A percentile compares a stretch with the other conserved stretches of the same genome.
phyloP scores from a whole-genome alignment of 2,113 vertebrate species.

The Ctenomys sociabilis region DNA sequence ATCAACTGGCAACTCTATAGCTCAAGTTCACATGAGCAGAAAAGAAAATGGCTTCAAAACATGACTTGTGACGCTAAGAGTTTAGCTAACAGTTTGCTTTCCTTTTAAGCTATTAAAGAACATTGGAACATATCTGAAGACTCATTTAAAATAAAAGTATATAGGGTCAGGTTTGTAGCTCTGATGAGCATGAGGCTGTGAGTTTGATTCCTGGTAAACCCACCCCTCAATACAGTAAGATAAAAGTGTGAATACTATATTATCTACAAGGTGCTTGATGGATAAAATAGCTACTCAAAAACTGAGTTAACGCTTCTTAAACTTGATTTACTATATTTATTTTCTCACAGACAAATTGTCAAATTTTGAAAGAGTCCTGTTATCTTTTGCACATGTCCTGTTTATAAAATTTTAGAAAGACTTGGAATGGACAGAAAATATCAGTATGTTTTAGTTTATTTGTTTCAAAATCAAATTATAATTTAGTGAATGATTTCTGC shows the following conservation, averaged over 20 bases:
- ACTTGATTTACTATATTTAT: conserved; percentile 85
- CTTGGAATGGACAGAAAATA: conserved; percentile 74
- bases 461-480: conserved; percentile 76
- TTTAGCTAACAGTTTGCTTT: conserved; percentile 56
- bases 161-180: neutral
- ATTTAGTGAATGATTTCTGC: conserved; percentile 69
- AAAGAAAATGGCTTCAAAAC: conserved; percentile 67
- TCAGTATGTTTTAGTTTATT: conserved; percentile 72
- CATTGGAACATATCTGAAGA: conserved; percentile 84
- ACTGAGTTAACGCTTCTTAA: conserved; percentile 88
- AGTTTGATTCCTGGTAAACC: no score
- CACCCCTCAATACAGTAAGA: neutral
- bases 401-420: conserved; percentile 81
- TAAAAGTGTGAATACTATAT: conserved; percentile 84
- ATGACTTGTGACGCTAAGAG: conserved; percentile 53
- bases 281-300: conserved; percentile 86
- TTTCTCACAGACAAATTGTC: conserved; percentile 83
- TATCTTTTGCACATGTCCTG: conserved; percentile 82
- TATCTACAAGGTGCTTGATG: conserved; percentile 85
- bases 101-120: conserved; percentile 73
- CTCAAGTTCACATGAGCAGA: conserved; percentile 53
- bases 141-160: conserved; percentile 78
- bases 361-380: conserved; percentile 81
- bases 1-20: conserved; percentile 55
- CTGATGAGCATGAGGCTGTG: no score